Percentiles rank a stretch among this genome's conserved stretches.
These are phyloP conservation scores for Sebastes schlegelii DNA, from an alignment of 2,113 vertebrate genomes.

Conservation along the genomic window DNA sequence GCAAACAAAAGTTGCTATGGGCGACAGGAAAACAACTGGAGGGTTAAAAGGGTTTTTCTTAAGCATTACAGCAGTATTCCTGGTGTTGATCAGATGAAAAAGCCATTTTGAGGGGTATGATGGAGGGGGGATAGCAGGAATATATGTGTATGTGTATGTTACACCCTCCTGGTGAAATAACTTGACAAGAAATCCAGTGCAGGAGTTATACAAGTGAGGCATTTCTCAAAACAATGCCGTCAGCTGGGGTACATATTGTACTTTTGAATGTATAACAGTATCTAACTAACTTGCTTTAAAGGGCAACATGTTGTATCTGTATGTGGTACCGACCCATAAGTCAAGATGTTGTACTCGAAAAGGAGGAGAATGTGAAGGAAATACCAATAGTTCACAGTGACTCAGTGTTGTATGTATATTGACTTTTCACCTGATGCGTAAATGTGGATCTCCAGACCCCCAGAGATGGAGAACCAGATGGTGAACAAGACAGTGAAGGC, in stretches of 20 bases:
- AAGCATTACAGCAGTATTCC: background rate
- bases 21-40: no score
- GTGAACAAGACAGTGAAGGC: constrained; percentile 82
- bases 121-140: background rate
- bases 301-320: background rate
- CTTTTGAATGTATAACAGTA: background rate
- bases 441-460: constrained; percentile 76
- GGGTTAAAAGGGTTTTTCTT: no score
- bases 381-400: background rate
- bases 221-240: background rate
- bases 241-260: background rate
- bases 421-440: background rate
- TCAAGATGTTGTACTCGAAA: background rate
- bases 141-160: background rate
- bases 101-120: background rate
- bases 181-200: background rate
- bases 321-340: no score
- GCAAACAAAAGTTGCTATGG: no score
- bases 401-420: background rate
- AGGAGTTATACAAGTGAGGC: background rate
- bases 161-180: background rate
- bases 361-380: background rate
- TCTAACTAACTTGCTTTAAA: background rate
- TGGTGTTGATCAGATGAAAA: background rate
- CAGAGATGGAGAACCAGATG: constrained; percentile 73